Evolutionary conservation across 1,140 invertebrate genomes (phyloP), one percentile per base, ranked within the genome.

Genomic region (Drosophila grimshawi): DNA sequence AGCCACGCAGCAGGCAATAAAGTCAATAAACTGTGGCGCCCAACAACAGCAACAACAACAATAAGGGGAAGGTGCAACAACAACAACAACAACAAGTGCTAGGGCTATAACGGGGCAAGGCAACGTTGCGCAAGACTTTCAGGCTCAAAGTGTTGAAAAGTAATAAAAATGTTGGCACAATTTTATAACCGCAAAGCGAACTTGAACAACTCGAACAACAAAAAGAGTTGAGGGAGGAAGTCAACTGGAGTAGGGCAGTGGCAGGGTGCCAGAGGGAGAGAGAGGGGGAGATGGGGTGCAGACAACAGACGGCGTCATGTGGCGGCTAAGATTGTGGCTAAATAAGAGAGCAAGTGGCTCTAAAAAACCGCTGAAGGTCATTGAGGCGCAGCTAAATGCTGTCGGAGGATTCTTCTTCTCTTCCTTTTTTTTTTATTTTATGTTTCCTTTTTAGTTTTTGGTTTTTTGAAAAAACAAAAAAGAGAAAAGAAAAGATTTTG

Each of bases 151-250:
- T 89, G 86, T 90, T 90, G 86, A 90, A 90, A 90, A 90, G 81
- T 86, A 74, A 90, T 90, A 90, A 90, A 90, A 90, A 77, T 79
- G 86, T 90, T 90, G 86, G 86, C 86, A 90, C 86, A 86, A 77
- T 90, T 90, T 75, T 89, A 89, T 76, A 76, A 56, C 77, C 80
- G 30, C 78, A 72, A 79, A 86, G 70, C 56, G 67, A 49, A 52
- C 19, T 19, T 19, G 19, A 19, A n/a, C 10, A 10, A 52, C 3
- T 52, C 37, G 59, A 63, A 53, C 74, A 77, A 53, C 68, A 55
- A 39, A 6, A 3, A n/a, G 10, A 8, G 62, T 68, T 61, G 75
- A 67, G 65, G 62, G 59, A 52, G 53, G 39, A 33, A 57, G 46
- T 55, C 19, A 46, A 5, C 30, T 19, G 11, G 4, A 2, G 5